A percentile compares a stretch with the other conserved stretches of the same genome.
Conservation (phyloP, 2,113 vertebrate genomes). For the Nannobrachium achirus region DNA sequence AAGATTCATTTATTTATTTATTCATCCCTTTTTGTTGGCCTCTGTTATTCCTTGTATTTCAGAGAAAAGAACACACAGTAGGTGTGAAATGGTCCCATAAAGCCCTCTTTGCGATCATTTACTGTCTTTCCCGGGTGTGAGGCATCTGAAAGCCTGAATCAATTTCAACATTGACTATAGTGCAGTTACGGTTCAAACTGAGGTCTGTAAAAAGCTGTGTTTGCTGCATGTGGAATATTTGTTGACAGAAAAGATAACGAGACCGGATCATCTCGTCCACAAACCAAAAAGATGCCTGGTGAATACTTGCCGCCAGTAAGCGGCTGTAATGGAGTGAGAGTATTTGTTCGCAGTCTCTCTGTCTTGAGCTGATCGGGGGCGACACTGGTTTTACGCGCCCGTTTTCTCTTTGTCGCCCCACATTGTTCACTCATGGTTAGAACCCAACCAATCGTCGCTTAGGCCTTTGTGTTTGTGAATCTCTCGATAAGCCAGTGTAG, state of each 20-base stretch:
- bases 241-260: no score
- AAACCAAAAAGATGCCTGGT: background rate
- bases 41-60: no score
- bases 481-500: background rate
- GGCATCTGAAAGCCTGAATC: background rate
- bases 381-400: slow-evolving; percentile 13
- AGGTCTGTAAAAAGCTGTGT: no score
- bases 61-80: background rate
- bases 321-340: no score
- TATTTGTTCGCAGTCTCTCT: background rate
- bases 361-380: slow-evolving; percentile 3
- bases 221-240: no score
- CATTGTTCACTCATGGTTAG: slow-evolving; percentile 19
- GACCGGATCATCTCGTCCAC: background rate
- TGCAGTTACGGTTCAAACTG: no score
- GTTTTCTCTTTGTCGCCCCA: slow-evolving; percentile 5
- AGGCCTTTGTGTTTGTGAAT: slow-evolving; percentile 4
- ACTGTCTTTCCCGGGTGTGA: background rate
- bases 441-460: slow-evolving; percentile 15
- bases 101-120: background rate
- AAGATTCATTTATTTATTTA: no score
- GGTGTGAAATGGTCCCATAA: background rate
- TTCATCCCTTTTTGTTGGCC: no score
- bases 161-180: background rate
- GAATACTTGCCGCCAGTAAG: slow-evolving; percentile 6